phyloP scores from a whole-genome alignment of 2,888 invertebrate genomes.

The Deilephila porcellus region DNA sequence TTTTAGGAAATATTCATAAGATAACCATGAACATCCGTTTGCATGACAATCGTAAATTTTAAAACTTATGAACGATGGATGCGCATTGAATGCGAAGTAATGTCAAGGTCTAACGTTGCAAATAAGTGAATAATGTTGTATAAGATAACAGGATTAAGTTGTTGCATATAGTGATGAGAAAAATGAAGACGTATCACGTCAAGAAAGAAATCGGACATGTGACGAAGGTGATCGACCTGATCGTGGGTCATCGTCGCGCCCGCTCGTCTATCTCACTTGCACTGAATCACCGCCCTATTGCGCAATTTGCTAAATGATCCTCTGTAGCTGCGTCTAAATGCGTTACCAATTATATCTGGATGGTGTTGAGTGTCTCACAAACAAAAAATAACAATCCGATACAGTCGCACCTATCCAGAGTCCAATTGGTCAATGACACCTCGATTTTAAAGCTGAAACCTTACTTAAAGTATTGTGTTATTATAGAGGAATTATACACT shows the following conservation, averaged over 20 bases:
- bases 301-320: slow-evolving; percentile 50
- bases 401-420: neutral
- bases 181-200: slow-evolving; percentile 27
- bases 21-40: neutral
- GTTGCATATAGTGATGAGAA: neutral
- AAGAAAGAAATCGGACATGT: slow-evolving; percentile 30
- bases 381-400: neutral
- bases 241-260: slow-evolving; percentile 69
- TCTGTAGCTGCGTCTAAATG: slow-evolving; percentile 32
- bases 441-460: slow-evolving; percentile 7
- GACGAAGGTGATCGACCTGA: slow-evolving; percentile 74
- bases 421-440: slow-evolving; percentile 2
- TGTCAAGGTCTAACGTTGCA: slow-evolving; percentile 15
- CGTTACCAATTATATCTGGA: slow-evolving; percentile 13
- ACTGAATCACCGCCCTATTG: slow-evolving; percentile 61
- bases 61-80: neutral
- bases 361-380: slow-evolving; percentile 1
- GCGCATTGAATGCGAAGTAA: neutral
- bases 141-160: neutral
- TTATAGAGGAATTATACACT: slow-evolving; percentile 2
- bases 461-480: neutral
- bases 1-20: neutral
- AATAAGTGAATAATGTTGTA: neutral
- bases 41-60: neutral
- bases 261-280: slow-evolving; percentile 46